Percentiles rank a stretch among this genome's conserved stretches.
Evolutionary conservation across 2,888 invertebrate genomes (phyloP).

Genomic region (Cantharis nigra): DNA sequence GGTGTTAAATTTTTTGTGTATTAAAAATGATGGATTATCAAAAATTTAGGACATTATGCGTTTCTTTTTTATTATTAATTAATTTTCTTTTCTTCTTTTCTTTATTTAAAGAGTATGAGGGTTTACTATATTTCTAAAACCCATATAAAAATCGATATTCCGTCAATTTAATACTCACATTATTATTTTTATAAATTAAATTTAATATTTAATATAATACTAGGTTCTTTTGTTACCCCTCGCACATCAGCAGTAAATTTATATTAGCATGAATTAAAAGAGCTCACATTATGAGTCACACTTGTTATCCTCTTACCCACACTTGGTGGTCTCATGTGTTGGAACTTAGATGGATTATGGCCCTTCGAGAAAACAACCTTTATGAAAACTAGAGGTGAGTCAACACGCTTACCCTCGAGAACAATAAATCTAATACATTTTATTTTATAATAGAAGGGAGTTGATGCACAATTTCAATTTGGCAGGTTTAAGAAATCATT

Average conservation of each 20-base stretch:
- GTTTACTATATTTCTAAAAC: too few relatives aligned
- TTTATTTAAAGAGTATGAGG: neutral
- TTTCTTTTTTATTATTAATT: too few relatives aligned
- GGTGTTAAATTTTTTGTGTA: too few relatives aligned
- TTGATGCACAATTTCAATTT: constrained; percentile 9
- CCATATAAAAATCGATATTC: too few relatives aligned
- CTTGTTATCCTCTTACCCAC: constrained; percentile 33
- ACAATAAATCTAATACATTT: constrained; percentile 44
- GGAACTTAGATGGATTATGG: constrained; percentile 37
- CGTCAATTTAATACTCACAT: neutral
- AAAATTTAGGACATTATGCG: too few relatives aligned
- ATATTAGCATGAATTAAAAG: constrained; percentile 26
- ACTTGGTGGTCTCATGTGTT: constrained; percentile 40
- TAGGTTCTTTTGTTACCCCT: neutral
- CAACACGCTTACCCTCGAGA: constrained; percentile 40
- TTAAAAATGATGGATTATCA: too few relatives aligned
- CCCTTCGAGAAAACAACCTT: constrained; percentile 35
- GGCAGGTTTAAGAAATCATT: constrained; percentile 18
- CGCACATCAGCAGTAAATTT: constrained; percentile 7
- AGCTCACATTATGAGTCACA: constrained; percentile 32
- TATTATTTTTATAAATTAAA: neutral
- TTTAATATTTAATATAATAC: neutral
- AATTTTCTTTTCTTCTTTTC: neutral
- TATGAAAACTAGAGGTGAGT: constrained; percentile 41
- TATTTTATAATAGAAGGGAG: constrained; percentile 33